phyloP scores from a whole-genome alignment of 2,888 invertebrate genomes.

The Spodoptera littoralis region DNA sequence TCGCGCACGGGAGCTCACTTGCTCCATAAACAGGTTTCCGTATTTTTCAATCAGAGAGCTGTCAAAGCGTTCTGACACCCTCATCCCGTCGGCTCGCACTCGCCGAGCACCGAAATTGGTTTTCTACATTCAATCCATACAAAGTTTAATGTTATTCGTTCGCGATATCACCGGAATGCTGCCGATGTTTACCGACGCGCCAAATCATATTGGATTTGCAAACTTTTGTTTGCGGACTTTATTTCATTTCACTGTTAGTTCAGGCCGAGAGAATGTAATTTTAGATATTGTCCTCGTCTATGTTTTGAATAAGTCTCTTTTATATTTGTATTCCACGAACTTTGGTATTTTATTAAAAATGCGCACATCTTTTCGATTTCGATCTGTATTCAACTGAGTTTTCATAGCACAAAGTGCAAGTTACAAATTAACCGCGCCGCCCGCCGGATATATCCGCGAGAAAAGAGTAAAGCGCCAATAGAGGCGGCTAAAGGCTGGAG shows the following conservation, averaged over 20 bases:
- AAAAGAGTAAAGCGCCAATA: constrained; percentile 68
- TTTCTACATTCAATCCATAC: constrained; percentile 90
- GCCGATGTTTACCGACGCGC: constrained; percentile 89
- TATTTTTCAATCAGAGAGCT: constrained; percentile 91
- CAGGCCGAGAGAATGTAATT: constrained; percentile 85
- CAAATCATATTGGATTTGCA: constrained; percentile 89
- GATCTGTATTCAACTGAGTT: constrained; percentile 1
- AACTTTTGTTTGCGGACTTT: constrained; percentile 89
- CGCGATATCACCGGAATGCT: constrained; percentile 89
- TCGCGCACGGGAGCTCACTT: constrained; percentile 75
- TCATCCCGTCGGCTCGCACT: constrained; percentile 89
- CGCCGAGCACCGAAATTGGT: constrained; percentile 89
- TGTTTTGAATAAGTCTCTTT: constrained; percentile 72
- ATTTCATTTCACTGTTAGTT: constrained; percentile 88
- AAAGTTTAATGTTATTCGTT: constrained; percentile 90
- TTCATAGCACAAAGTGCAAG: constrained; percentile 63
- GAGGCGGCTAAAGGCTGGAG: constrained; percentile 71
- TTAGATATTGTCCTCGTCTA: constrained; percentile 80
- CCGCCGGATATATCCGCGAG: constrained; percentile 76
- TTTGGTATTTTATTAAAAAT: constrained; percentile 60
- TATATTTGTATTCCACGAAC: constrained; percentile 56
- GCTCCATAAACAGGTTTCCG: constrained; percentile 89
- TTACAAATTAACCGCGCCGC: constrained; percentile 82
- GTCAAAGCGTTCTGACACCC: constrained; percentile 90
- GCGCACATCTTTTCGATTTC: constrained; percentile 19